These are phyloP conservation scores for Drosophila parabipectinata DNA, from an alignment of 1,140 invertebrate genomes.

Conservation along the genomic window DNA sequence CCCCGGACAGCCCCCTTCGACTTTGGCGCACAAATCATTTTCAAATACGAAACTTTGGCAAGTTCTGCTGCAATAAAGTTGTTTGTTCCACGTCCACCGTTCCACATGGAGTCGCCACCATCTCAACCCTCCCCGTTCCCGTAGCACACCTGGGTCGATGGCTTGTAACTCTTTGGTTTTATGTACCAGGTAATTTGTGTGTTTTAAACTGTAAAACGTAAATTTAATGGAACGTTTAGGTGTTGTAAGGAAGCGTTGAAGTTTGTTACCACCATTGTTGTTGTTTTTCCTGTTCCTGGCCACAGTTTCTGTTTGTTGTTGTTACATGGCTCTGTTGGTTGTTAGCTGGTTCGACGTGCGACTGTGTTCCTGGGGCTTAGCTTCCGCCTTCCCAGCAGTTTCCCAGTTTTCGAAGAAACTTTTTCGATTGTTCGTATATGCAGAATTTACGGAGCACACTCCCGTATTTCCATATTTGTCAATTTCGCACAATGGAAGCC, in stretches of 20 bases:
- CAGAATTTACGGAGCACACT: background rate
- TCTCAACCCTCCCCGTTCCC: background rate
- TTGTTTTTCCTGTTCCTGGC: slow-evolving; percentile 17
- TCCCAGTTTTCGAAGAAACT: slow-evolving; percentile 16
- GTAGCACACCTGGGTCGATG: slow-evolving; percentile 33
- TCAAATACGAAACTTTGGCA: slow-evolving; percentile 75
- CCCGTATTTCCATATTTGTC: slow-evolving; percentile 26
- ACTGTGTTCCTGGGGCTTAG: slow-evolving; percentile 13
- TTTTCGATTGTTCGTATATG: slow-evolving; percentile 33
- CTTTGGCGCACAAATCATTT: slow-evolving; percentile 69
- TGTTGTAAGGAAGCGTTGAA: slow-evolving; percentile 55
- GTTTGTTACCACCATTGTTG: slow-evolving; percentile 14
- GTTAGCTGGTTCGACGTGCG: slow-evolving; percentile 21
- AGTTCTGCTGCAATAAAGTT: slow-evolving; percentile 74
- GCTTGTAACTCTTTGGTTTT: slow-evolving; percentile 66
- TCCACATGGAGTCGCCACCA: slow-evolving; percentile 8
- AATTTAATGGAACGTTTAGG: slow-evolving; percentile 80
- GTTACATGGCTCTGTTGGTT: slow-evolving; percentile 38
- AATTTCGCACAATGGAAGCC: background rate
- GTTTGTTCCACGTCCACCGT: slow-evolving; percentile 56
- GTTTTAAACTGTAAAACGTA: slow-evolving; percentile 76
- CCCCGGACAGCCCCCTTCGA: background rate
- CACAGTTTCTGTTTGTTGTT: slow-evolving; percentile 6
- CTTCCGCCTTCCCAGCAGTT: slow-evolving; percentile 7
- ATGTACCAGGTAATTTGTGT: slow-evolving; percentile 76